Conservation (phyloP, 2,113 vertebrate species). For the Sapajus apella region DNA sequence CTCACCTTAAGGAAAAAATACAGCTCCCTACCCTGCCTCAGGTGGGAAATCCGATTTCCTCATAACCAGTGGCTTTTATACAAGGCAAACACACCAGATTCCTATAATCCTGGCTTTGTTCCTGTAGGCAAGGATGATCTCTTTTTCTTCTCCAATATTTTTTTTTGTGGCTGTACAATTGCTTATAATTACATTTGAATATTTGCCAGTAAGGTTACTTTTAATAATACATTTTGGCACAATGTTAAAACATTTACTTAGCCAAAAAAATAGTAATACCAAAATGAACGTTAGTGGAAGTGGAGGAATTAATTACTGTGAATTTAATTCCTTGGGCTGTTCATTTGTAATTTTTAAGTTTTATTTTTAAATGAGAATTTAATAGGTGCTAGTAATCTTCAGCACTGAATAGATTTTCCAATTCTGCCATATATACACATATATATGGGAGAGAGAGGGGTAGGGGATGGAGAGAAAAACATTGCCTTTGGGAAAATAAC, state of each 20-base stretch:
- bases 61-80: background rate
- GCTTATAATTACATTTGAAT: background rate
- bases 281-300: background rate
- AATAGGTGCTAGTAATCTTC: background rate
- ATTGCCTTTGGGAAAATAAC: background rate
- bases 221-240: constrained; percentile 10
- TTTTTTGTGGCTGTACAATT: background rate
- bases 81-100: background rate
- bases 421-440: background rate
- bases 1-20: background rate
- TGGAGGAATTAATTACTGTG: background rate
- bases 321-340: background rate
- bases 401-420: background rate
- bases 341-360: constrained; percentile 2
- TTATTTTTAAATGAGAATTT: background rate
- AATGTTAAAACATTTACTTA: background rate
- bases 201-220: background rate
- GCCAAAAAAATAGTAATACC: background rate
- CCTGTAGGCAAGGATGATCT: background rate
- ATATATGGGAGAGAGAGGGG: background rate
- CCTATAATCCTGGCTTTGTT: background rate
- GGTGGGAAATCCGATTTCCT: background rate
- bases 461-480: background rate
- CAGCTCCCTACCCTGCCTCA: background rate
- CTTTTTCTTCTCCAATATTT: background rate